Conservation (phyloP, 1,140 invertebrate genomes). For the Anagrus nilaparvatae region DNA sequence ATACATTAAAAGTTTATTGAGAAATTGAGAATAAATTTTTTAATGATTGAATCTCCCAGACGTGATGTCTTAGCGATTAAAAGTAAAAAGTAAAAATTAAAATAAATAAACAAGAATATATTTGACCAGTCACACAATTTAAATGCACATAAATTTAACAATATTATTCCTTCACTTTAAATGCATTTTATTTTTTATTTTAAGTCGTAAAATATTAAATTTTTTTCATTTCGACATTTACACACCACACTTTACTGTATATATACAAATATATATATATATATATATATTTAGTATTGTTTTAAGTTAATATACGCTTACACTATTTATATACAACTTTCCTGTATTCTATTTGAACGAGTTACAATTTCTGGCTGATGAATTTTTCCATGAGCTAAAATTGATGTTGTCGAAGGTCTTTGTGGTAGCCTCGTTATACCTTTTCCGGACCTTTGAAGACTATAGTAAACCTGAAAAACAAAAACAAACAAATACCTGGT, state of each 20-base stretch:
- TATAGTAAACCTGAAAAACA: constrained; percentile 52
- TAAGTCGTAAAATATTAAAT: too few relatives aligned
- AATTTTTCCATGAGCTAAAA: constrained; percentile 38
- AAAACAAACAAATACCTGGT: constrained; percentile 1
- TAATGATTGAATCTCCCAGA: too few relatives aligned
- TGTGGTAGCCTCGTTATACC: constrained; percentile 43
- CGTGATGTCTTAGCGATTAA: too few relatives aligned
- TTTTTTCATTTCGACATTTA: too few relatives aligned
- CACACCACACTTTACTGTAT: constrained; percentile 4
- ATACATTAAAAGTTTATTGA: too few relatives aligned
- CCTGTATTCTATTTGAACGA: constrained; percentile 71
- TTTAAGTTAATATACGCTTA: constrained; percentile 6
- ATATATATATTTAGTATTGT: background rate
- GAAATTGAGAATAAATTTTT: too few relatives aligned
- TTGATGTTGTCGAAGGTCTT: constrained; percentile 32
- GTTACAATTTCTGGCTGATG: constrained; percentile 67
- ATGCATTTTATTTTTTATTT: constrained; percentile 16
- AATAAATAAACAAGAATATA: too few relatives aligned
- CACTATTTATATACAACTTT: constrained; percentile 72
- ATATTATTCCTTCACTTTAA: too few relatives aligned
- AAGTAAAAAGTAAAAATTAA: too few relatives aligned
- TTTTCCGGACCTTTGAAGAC: constrained; percentile 52
- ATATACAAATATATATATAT: constrained; percentile 6
- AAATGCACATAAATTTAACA: too few relatives aligned
- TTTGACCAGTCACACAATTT: too few relatives aligned